Evolutionary conservation across 1,140 invertebrate species (phyloP).

Genomic region (Anadara kagoshimensis): DNA sequence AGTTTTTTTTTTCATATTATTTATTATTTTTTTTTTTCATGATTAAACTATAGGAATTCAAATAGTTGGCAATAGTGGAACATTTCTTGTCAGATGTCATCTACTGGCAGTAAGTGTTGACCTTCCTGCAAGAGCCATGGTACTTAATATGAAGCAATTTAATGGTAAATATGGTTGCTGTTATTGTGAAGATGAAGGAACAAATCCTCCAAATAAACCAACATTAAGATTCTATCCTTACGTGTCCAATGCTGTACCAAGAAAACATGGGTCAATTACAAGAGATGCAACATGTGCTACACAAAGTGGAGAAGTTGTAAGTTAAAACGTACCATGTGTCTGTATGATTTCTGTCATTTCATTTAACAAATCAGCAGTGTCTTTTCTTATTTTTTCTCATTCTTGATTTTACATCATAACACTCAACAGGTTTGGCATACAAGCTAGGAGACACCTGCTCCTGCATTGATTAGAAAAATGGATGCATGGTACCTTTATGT

Average conservation of each 20-base stretch:
- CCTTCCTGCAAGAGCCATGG: constrained; percentile 14
- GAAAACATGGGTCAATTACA: constrained; percentile 12
- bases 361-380: too few species aligned
- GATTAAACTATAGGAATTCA: too few species aligned
- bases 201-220: neutral
- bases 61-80: neutral
- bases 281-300: neutral
- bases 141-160: constrained; percentile 21
- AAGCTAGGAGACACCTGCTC: too few species aligned
- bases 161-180: constrained; percentile 24
- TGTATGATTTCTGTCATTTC: too few species aligned
- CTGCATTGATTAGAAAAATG: too few species aligned
- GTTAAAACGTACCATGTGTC: too few species aligned
- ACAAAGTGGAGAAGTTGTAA: neutral
- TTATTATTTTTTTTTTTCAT: too few species aligned
- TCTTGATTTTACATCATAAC: too few species aligned
- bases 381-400: too few species aligned
- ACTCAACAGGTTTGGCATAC: too few species aligned
- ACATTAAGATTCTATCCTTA: constrained; percentile 21
- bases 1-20: too few species aligned
- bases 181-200: constrained; percentile 15
- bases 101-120: neutral
- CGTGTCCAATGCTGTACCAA: neutral
- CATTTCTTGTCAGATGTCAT: neutral
- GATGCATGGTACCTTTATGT: too few species aligned